A percentile compares a stretch with the other conserved stretches of the same genome.
Evolutionary conservation across 2,888 invertebrate species (phyloP).

Genomic region (Neocrepidodera transversa): DNA sequence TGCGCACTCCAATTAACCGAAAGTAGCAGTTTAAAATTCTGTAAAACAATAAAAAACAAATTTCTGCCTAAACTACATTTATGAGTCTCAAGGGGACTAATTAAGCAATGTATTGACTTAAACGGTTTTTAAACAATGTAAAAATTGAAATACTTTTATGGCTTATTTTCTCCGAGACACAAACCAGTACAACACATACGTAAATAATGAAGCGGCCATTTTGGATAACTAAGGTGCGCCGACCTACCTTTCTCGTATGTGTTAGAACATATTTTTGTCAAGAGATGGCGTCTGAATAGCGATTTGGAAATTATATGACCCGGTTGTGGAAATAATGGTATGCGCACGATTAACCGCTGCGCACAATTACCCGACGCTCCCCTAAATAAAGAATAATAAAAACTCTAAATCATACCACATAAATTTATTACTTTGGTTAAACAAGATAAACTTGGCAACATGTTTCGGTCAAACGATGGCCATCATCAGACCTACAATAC

Average conservation of each 20-base stretch:
- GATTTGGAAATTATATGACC: not conserved
- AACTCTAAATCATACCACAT: too few relatives aligned
- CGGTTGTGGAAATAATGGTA: slow-evolving; percentile 8
- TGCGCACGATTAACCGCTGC: slow-evolving; percentile 7
- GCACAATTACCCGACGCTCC: slow-evolving; percentile 4
- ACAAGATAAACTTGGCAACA: too few relatives aligned
- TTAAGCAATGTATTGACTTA: not conserved
- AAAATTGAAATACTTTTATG: not conserved
- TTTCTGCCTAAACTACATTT: slow-evolving; percentile 7
- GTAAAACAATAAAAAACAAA: not conserved
- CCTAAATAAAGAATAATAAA: too few relatives aligned
- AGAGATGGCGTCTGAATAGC: slow-evolving; percentile 5
- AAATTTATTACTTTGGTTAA: too few relatives aligned
- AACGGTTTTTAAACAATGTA: not conserved
- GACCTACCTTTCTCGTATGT: not conserved
- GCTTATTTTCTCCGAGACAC: slow-evolving; percentile 1
- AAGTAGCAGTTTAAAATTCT: slow-evolving; percentile 1
- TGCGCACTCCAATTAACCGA: slow-evolving; percentile 6
- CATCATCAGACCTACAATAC: too few relatives aligned
- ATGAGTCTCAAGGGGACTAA: not conserved
- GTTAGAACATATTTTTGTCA: not conserved
- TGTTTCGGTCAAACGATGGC: too few relatives aligned
- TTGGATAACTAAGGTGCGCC: slow-evolving; percentile 2
- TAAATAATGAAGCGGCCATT: slow-evolving; percentile 2
- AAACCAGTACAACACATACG: not conserved